A percentile compares a stretch with the other conserved stretches of the same genome.
These are phyloP conservation scores for Phragmatobia fuliginosa DNA, from an alignment of 2,888 invertebrate species.

Conservation along the genomic window DNA sequence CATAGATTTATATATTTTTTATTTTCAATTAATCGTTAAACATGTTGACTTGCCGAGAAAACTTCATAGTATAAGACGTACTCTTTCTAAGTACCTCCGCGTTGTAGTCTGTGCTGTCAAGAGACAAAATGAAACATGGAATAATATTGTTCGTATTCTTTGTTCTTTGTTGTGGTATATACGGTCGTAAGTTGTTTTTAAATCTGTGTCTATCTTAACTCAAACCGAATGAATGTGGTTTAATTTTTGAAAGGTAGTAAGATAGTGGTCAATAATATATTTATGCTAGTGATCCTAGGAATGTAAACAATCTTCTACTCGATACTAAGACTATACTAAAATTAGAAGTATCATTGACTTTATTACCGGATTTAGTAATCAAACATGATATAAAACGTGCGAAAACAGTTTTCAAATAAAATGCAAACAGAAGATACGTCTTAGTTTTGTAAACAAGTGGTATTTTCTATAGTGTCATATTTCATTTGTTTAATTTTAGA, in stretches of 20 bases:
- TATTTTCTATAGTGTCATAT: not conserved
- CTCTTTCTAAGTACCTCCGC: not conserved
- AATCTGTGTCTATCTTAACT: not conserved
- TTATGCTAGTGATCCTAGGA: not conserved
- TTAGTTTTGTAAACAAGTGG: not conserved
- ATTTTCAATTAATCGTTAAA: not conserved
- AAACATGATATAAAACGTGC: not conserved
- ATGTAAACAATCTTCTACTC: not conserved
- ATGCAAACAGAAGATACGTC: not conserved
- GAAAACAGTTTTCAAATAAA: not conserved
- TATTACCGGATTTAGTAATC: not conserved
- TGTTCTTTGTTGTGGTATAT: conserved; percentile 32
- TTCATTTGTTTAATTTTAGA: conserved; percentile 3
- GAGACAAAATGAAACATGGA: conserved; percentile 14
- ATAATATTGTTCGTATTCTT: conserved; percentile 6
- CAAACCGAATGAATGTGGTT: not conserved
- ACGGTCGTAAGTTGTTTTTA: conserved; percentile 54
- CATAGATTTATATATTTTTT: not conserved
- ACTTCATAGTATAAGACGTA: not conserved
- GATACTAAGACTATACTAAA: not conserved
- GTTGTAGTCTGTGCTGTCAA: conserved; percentile 11
- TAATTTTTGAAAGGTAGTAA: not conserved
- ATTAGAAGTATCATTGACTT: not conserved
- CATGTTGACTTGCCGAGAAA: not conserved
- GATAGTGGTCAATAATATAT: not conserved